Evolutionary conservation across 2,888 invertebrate species (phyloP).

Genomic region (Operophtera brumata): DNA sequence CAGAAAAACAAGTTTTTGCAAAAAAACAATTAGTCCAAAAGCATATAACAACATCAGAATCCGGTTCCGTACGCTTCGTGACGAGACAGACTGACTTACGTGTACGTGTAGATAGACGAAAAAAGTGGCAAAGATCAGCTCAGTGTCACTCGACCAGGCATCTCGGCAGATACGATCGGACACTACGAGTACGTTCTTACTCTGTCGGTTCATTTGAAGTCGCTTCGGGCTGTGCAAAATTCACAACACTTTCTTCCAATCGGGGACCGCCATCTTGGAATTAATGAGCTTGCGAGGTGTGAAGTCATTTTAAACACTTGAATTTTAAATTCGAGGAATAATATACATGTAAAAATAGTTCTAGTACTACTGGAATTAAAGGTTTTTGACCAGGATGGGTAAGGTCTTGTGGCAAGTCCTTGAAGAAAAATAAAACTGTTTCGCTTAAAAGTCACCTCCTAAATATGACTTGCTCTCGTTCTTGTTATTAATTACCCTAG

Average conservation of each 20-base stretch:
- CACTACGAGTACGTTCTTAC: conserved; percentile 1
- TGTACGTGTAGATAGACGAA: conserved; percentile 29
- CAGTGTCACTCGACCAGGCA: conserved; percentile 31
- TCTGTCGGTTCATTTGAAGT: conserved; percentile 43
- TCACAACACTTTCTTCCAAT: conserved; percentile 47
- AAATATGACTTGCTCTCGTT: no score
- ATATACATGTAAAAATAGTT: conserved; percentile 1
- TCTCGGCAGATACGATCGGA: conserved; percentile 31
- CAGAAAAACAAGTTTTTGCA: neutral
- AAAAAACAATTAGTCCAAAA: conserved; percentile 34
- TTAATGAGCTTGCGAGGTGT: conserved; percentile 48
- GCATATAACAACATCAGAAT: conserved; percentile 23
- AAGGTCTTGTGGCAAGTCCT: neutral
- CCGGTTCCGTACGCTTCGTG: conserved; percentile 31
- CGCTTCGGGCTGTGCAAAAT: conserved; percentile 37
- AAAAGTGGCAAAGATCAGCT: conserved; percentile 34
- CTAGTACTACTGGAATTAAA: conserved; percentile 11
- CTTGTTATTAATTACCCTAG: conserved; percentile 8
- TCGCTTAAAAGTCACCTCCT: neutral
- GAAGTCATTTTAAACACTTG: conserved; percentile 33
- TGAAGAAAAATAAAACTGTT: neutral
- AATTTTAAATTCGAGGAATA: conserved; percentile 26
- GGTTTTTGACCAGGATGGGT: neutral
- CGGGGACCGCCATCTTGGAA: conserved; percentile 45
- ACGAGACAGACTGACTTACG: conserved; percentile 18